Base-by-base conservation (phyloP, 2,113 vertebrate genomes). In the Mobula hypostoma region DNA sequence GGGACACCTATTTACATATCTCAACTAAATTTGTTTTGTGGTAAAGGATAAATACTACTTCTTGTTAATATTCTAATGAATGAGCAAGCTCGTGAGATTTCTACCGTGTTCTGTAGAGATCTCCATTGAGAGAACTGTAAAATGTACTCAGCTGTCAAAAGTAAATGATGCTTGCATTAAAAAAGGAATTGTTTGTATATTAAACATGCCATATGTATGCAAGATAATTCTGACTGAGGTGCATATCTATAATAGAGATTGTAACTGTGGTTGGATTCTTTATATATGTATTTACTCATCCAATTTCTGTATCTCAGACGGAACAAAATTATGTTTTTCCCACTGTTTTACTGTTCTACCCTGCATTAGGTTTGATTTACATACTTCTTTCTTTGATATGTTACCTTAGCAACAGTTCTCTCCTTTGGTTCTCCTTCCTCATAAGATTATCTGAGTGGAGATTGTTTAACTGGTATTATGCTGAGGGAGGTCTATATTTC, bases 121-220 rank as follows among this genome's bases (percentile, higher is more conserved):
- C 66, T 72, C 90, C 63, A 93, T 40, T 72, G 90, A 93, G 68
- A 74, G 36, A 72, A 93, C 90, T 93, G 66, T 93, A 74, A 93
- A 93, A 72, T 48, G 36, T 93, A 74, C 90, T 93, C 68, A 93
- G 90, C 90, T 93, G 68, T 93, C 90, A 48, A 68, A 40, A 93
- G 66, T 48, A 93, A 93, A 93, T 93, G 90, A 93, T 93, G 90
- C 90, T 93, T 40, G 91, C 24, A 93, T 93, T 93, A 91, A 76
- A 74, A 93, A 93, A 74, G 90, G 70, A 93, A 93, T 74, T 90
- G 68, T 76, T 76, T 93, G 91, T 93, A 66, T 90, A 93, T 92
- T 92, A 72, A 63, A 68, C 90, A 92, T 74, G 70, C 32, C 48
- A 56, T 93, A 93, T 56, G 40, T 74, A 74, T 93, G 91, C 91